These are phyloP conservation scores for Dysidea cf. avara DNA, from an alignment of 37 sponge, comb jelly and placozoan genomes.

Conservation along the genomic window DNA sequence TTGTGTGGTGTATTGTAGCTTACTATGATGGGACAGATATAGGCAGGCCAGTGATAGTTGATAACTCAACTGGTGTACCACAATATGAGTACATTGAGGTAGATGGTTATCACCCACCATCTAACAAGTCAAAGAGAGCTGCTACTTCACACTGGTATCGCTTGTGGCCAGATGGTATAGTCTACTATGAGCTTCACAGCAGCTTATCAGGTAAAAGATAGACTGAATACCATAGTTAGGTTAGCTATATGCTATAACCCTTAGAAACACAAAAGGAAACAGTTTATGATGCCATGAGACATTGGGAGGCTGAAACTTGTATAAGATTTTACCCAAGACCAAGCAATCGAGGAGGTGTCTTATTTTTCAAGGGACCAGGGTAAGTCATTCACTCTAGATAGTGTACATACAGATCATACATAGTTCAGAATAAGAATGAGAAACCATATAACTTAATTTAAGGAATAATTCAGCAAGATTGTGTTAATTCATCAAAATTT, in stretches of 20 bases:
- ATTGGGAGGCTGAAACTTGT: constrained; percentile 79
- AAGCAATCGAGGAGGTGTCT: too few relatives aligned
- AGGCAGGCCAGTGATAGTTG: constrained; percentile 1
- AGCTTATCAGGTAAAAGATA: constrained; percentile 47
- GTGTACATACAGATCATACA: too few relatives aligned
- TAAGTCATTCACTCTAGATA: too few relatives aligned
- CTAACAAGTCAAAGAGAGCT: constrained; percentile 52
- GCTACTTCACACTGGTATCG: constrained; percentile 31
- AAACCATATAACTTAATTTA: too few relatives aligned
- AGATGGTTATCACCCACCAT: background rate
- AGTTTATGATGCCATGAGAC: constrained; percentile 60
- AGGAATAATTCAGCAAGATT: too few relatives aligned
- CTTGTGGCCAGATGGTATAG: constrained; percentile 65
- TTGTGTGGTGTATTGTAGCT: too few relatives aligned
- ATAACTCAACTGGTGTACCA: background rate
- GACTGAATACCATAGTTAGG: too few relatives aligned
- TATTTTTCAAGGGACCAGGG: constrained; percentile 60
- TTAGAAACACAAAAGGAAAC: constrained; percentile 1
- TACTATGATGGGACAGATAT: constrained; percentile 26
- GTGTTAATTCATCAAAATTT: too few relatives aligned
- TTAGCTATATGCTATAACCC: too few relatives aligned
- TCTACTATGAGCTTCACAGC: constrained; percentile 36
- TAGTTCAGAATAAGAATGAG: too few relatives aligned
- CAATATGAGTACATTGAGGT: background rate
- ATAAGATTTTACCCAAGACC: constrained; percentile 48